phyloP scores from a whole-genome alignment of 2,888 invertebrate genomes.

The Zelleria hepariella region DNA sequence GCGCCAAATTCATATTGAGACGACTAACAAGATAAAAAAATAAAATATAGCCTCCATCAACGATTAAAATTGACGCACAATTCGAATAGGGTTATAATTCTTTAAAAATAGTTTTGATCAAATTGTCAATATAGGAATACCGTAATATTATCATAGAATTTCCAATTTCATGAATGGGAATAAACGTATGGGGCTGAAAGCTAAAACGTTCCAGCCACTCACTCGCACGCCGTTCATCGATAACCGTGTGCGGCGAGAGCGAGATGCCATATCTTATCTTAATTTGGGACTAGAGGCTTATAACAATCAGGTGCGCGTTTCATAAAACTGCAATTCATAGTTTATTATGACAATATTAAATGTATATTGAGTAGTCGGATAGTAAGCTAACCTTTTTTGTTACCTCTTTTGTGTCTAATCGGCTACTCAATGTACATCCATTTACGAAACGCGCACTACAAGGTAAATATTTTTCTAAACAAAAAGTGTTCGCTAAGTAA shows the following conservation, averaged over 20 bases:
- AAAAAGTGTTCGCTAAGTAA: constrained; percentile 1
- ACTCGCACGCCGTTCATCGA: background rate
- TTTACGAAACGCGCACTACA: background rate
- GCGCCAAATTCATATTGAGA: background rate
- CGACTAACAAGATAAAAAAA: background rate
- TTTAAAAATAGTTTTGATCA: background rate
- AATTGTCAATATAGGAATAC: background rate
- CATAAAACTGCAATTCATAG: too few species aligned
- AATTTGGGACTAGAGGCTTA: constrained; percentile 3
- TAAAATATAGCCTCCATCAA: background rate
- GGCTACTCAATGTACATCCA: too few species aligned
- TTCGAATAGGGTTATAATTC: background rate
- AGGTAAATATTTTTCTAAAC: background rate
- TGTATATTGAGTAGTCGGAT: too few species aligned
- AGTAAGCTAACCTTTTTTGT: too few species aligned
- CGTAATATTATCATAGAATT: background rate
- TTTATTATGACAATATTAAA: too few species aligned
- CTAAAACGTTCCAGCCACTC: constrained; percentile 2
- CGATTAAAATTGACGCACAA: background rate
- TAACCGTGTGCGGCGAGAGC: too few species aligned
- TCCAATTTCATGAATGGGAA: background rate
- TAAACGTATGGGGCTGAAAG: background rate
- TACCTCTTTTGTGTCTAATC: too few species aligned
- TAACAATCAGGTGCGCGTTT: background rate
- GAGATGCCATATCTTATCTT: background rate